Evolutionary conservation across 2,797 vertebrate species (phyloP), one percentile per base, ranked within the genome.

Genomic region (Labeo calbasu): DNA sequence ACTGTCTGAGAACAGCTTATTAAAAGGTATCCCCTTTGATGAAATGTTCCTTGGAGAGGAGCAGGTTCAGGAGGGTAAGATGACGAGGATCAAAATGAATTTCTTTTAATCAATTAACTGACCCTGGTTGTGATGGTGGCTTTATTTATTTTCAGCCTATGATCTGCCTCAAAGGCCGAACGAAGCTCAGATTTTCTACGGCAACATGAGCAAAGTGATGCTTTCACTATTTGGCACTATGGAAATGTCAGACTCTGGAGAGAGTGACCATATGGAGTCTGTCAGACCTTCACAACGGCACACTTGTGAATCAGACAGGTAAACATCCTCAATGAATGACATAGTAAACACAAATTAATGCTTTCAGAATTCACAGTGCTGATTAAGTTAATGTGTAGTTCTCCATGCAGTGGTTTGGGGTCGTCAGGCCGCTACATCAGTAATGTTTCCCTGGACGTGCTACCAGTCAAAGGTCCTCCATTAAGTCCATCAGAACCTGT

Each of bases 391-490:
- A 48, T 83, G 28, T 82, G 40, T 77, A n/a, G 51, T 80, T 79
- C 66, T 82, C 19, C 13, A 28, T 15, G 17, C 84, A 97, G 95
- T 85, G 92, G 91, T 68, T 86, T 90, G 76, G 88, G 90, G 80
- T 91, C 91, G 81, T 87, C 79, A 43, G 90, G 90, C 57, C 93
- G 91, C 66, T 92, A 92, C 80, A 90, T 92, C 55, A 92, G 92
- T 84, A 95, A 96, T 70, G 91, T 95, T 57, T 95, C 96, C 79
- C 91, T 99, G 92, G 98, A 99, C 51, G 95, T 98, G 84, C 94
- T 99, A 76, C 98, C 98, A 61, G 98, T 99, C 85, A 99, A 95
- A 92, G 98, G 97, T 87, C 97, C 98, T 79, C 96, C 91, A 15
- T 91, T 95, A 63, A 93, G 89, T 86, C 87, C 86, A 40, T 85